Base-by-base conservation (phyloP, 2,888 invertebrate genomes). In the Tiliacea citrago region DNA sequence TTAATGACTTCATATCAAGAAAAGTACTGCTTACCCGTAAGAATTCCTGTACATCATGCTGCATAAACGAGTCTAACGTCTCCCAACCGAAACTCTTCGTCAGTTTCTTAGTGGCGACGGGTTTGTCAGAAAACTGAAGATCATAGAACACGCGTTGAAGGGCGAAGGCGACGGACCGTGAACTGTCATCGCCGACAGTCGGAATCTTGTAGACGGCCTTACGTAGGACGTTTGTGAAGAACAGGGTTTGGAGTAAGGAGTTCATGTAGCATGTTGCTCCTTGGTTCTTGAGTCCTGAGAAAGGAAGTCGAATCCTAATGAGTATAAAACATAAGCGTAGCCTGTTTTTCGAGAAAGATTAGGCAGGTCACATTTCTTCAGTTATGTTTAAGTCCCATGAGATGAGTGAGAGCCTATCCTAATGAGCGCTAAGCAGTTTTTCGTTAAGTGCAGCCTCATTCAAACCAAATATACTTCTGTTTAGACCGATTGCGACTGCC, bases 251-350 rank as follows among this genome's bases (percentile, higher is more conserved):
- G 49, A 99, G 97, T 58, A 99, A 97, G 0, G 99, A 99, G 94
- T 99, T 99, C 99, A 99, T 99, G 94, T 99, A 99, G 94, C 99
- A 99, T 0, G 99, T 99, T 55, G 99, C 99, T 68, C 99, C 99
- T 96, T 99, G 99, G 95, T 99, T 99, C 95, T 99, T 99, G 62
- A 99, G 97, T 29, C 99, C 99, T 95, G 88, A 7, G 86, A 2
- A 91, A 58, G 47, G 21, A 67, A 66, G 21, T 21, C 16, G 7
- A 61, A 78, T 24, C 16, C 0, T 42, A n/a, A 45, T 47, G 35
- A 47, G 55, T 5, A 49, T 29, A 58, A 24, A 39, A n/a, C 9
- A 18, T 10, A 39, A 51, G 29, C 7, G 1, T 29, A 53, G 12
- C 18, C n/a, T 12, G n/a, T 55, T n/a, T 10, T 35, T 51, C 16